These are phyloP conservation scores for Hyperopisus bebe DNA, from an alignment of 2,113 vertebrate species.

Conservation along the genomic window DNA sequence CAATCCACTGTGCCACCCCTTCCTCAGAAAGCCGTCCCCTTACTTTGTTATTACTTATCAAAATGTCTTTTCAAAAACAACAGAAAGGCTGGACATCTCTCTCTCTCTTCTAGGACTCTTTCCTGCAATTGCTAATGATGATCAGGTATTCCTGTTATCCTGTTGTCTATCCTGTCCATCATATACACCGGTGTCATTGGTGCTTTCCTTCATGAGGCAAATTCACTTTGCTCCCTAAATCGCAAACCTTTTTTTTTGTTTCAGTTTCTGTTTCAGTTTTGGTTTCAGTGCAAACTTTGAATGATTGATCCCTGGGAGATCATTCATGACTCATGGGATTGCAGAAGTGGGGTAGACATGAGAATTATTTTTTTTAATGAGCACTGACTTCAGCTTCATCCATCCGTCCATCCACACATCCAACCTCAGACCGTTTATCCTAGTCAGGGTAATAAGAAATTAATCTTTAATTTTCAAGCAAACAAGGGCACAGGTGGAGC, in stretches of 20 bases:
- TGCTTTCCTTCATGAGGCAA: neutral
- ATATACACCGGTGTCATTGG: neutral
- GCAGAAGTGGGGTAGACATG: neutral
- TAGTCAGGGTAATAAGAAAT: neutral
- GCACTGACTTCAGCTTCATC: neutral
- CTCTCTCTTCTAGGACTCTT: neutral
- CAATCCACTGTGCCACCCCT: neutral
- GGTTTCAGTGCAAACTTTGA: neutral
- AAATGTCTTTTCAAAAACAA: neutral
- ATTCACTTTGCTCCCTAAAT: neutral
- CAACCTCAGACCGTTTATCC: neutral
- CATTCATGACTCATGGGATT: neutral
- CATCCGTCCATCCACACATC: neutral
- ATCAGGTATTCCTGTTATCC: neutral
- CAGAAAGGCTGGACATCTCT: neutral
- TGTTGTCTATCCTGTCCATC: neutral
- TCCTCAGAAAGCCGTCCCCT: neutral
- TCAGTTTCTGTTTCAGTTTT: neutral
- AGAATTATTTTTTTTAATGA: neutral
- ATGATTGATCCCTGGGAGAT: neutral
- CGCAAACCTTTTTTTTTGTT: neutral
- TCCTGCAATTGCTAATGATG: neutral
- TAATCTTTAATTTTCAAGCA: neutral
- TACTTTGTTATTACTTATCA: neutral
- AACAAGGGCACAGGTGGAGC: neutral